Conservation (phyloP, 2,888 invertebrate genomes). For the Anarsia innoxiella region DNA sequence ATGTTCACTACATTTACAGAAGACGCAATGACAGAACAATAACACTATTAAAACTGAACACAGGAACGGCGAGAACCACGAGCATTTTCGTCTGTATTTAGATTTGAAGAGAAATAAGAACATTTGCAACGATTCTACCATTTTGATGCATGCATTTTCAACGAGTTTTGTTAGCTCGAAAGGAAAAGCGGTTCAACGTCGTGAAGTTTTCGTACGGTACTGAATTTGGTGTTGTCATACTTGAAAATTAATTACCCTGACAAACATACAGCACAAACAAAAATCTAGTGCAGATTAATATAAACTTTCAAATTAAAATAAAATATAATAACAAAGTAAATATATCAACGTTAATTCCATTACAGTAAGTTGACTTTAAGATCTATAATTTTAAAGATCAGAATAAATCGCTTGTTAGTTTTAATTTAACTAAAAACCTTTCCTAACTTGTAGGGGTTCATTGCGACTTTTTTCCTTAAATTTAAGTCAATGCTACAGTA, state of each 20-base stretch:
- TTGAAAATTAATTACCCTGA: constrained; percentile 5
- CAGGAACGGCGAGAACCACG: constrained; percentile 67
- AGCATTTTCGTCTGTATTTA: constrained; percentile 86
- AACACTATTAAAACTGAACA: constrained; percentile 72
- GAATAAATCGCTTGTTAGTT: no score
- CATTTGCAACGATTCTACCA: constrained; percentile 89
- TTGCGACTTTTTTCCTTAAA: no score
- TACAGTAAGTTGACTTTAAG: no score
- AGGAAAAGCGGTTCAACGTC: constrained; percentile 62
- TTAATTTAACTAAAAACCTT: no score
- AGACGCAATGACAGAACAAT: constrained; percentile 70
- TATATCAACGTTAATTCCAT: no score
- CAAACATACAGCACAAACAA: no score
- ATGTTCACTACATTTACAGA: constrained; percentile 65
- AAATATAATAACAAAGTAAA: no score
- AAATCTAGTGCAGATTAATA: no score
- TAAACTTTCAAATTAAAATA: no score
- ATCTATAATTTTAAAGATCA: no score
- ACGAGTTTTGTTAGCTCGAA: constrained; percentile 64
- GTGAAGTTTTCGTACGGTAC: constrained; percentile 71
- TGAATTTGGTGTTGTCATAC: constrained; percentile 48
- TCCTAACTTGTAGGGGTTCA: no score
- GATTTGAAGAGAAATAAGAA: constrained; percentile 91
- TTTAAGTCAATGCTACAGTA: no score
- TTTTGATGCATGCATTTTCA: constrained; percentile 79